These are phyloP conservation scores for Pipa parva DNA, from an alignment of 2,113 vertebrate genomes.

Conservation along the genomic window DNA sequence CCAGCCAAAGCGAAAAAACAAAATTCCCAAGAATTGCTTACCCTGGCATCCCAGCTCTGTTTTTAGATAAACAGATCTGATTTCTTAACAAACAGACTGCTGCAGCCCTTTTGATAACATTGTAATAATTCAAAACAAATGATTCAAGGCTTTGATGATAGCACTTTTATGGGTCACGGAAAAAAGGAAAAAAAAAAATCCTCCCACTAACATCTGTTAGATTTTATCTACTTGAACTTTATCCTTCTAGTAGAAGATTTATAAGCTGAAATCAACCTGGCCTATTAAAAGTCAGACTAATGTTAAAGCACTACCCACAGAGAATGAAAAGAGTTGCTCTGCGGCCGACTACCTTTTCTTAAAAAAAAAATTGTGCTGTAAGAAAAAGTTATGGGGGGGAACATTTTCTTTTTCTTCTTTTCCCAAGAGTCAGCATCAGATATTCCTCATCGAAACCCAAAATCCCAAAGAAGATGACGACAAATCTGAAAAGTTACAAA, in stretches of 20 bases:
- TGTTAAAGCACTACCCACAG: constrained; percentile 64
- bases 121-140: constrained; percentile 99
- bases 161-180: constrained; percentile 96
- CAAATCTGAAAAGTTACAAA: constrained; percentile 44
- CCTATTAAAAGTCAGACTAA: constrained; percentile 87
- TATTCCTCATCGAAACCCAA: constrained; percentile 26
- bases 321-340: constrained; percentile 71
- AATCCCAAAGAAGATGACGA: too few species aligned
- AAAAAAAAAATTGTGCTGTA: constrained; percentile 55
- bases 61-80: constrained; percentile 99
- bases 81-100: constrained; percentile 97
- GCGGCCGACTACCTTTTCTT: constrained; percentile 65
- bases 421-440: constrained; percentile 8
- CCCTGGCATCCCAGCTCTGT: constrained; percentile 78
- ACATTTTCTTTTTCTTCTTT: neutral
- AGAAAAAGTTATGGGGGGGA: constrained; percentile 51
- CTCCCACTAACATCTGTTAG: constrained; percentile 98
- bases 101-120: constrained; percentile 95
- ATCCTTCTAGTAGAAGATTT: constrained; percentile 94
- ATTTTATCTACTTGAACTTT: constrained; percentile 99
- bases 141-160: constrained; percentile 97
- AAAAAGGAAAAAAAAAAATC: constrained; percentile 92
- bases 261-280: constrained; percentile 89
- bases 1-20: constrained; percentile 64
- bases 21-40: constrained; percentile 82